Conservation (phyloP, 2,113 vertebrate species). For the Crotalus helleri region DNA sequence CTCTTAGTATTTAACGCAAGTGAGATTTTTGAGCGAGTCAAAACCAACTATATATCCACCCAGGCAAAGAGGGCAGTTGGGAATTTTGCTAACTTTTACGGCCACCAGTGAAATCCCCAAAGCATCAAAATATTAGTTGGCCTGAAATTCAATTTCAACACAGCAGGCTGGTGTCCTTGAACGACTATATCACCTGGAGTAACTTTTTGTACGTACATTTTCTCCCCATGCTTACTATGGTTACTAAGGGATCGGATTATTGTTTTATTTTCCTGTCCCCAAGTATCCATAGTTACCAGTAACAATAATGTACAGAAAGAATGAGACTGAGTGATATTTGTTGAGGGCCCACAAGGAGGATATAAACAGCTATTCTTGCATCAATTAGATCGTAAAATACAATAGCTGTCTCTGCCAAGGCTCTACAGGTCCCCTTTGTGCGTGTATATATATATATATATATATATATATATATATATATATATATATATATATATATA, state of each 20-base stretch:
- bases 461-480: too few species aligned
- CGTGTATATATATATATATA: too few species aligned
- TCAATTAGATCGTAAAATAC: background rate
- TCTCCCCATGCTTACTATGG: background rate
- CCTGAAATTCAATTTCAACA: background rate
- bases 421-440: too few species aligned
- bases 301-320: too few species aligned
- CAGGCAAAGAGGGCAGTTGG: background rate
- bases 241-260: background rate
- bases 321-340: background rate
- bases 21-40: background rate
- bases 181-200: background rate
- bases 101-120: too few species aligned
- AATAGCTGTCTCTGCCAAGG: too few species aligned
- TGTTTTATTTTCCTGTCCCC: background rate
- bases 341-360: background rate
- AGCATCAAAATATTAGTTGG: background rate
- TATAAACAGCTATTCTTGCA: background rate
- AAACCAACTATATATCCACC: background rate
- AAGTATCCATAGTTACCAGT: background rate
- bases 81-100: background rate
- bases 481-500: too few species aligned
- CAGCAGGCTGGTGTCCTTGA: background rate
- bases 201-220: background rate
- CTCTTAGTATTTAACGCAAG: background rate